phyloP scores from a whole-genome alignment of 1,140 invertebrate genomes.

The Holotrichia oblita region DNA sequence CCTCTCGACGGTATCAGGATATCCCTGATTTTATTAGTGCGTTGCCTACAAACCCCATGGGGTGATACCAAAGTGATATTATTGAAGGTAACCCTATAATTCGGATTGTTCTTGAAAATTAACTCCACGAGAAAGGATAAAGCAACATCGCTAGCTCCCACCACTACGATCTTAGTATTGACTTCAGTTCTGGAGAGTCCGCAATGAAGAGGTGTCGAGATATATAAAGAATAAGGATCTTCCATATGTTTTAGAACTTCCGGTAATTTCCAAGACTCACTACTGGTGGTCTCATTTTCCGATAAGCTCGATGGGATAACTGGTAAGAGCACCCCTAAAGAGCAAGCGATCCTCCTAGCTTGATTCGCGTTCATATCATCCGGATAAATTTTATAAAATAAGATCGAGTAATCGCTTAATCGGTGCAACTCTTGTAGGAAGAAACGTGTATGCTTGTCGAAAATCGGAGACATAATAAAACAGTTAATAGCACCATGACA shows the following conservation, averaged over 20 bases:
- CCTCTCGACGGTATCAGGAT: constrained; percentile 1
- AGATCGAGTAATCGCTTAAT: constrained; percentile 58
- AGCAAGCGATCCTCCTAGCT: constrained; percentile 28
- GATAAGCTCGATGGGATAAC: constrained; percentile 56
- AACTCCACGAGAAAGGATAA: constrained; percentile 74
- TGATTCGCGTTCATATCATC: constrained; percentile 49
- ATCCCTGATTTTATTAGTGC: not conserved
- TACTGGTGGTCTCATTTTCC: constrained; percentile 51
- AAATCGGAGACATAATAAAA: constrained; percentile 53
- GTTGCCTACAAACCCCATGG: constrained; percentile 61
- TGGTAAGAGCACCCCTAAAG: constrained; percentile 58
- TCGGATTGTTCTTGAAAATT: constrained; percentile 66
- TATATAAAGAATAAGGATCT: constrained; percentile 61
- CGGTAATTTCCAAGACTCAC: constrained; percentile 25
- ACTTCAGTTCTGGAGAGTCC: constrained; percentile 62
- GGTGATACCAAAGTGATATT: constrained; percentile 73
- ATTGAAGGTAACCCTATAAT: constrained; percentile 62
- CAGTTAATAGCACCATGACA: constrained; percentile 50
- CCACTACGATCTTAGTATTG: constrained; percentile 74
- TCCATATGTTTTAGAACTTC: constrained; percentile 44
- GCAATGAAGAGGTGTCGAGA: constrained; percentile 61
- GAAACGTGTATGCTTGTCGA: constrained; percentile 48
- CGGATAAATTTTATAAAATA: constrained; percentile 64
- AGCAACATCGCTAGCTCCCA: constrained; percentile 77
- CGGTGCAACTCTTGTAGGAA: constrained; percentile 64